Conservation (phyloP, 2,888 invertebrate genomes). For the Napeogenes sylphis region DNA sequence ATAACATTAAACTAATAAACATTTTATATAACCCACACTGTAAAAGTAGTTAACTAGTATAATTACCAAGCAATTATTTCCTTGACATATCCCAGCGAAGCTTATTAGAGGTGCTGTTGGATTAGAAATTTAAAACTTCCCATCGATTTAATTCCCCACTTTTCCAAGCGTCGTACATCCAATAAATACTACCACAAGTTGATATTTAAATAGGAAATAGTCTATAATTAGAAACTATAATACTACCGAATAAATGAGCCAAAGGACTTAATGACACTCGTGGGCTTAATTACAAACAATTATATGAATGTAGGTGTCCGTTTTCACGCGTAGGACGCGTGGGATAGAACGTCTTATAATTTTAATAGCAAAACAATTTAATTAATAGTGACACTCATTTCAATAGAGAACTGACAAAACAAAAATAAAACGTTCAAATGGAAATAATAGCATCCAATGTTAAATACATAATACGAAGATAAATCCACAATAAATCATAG, state of each 20-base stretch:
- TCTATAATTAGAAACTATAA: constrained; percentile 67
- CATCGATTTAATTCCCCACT: constrained; percentile 57
- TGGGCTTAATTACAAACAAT: constrained; percentile 66
- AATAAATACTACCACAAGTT: constrained; percentile 47
- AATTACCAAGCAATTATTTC: constrained; percentile 55
- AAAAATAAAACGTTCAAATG: constrained; percentile 1
- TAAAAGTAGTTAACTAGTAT: constrained; percentile 38
- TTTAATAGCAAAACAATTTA: constrained; percentile 46
- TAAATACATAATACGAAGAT: constrained; percentile 44
- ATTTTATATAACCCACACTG: neutral
- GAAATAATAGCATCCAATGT: constrained; percentile 19
- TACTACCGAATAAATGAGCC: constrained; percentile 66
- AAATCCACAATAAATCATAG: constrained; percentile 65
- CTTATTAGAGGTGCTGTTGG: constrained; percentile 74
- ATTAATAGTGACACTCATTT: constrained; percentile 23
- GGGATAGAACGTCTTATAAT: constrained; percentile 43
- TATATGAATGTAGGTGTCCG: constrained; percentile 64
- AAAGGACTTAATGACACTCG: constrained; percentile 70
- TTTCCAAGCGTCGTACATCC: constrained; percentile 50
- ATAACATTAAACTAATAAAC: neutral
- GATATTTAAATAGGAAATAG: constrained; percentile 58
- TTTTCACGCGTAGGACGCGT: constrained; percentile 65
- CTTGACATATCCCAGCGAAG: constrained; percentile 50
- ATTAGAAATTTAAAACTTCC: constrained; percentile 63
- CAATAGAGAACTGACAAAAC: constrained; percentile 14